phyloP scores from a whole-genome alignment of 2,888 invertebrate genomes.

The Plutella xylostella region DNA sequence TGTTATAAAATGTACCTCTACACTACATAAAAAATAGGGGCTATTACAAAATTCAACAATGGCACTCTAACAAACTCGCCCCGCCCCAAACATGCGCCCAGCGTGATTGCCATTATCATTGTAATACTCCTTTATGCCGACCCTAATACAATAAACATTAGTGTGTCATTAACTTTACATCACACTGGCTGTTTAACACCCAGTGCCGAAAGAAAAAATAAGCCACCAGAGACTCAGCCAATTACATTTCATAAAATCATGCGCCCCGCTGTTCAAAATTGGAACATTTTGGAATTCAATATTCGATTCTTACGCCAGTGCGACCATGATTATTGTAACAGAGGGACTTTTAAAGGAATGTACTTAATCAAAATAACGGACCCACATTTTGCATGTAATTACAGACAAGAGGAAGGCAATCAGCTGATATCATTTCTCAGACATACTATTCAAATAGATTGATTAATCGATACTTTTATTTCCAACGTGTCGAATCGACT shows the following conservation, averaged over 20 bases:
- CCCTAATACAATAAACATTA: constrained; percentile 67
- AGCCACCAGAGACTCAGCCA: neutral
- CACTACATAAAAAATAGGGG: constrained; percentile 29
- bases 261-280: neutral
- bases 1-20: constrained; percentile 1
- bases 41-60: constrained; percentile 62
- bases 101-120: constrained; percentile 59
- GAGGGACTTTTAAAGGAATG: neutral
- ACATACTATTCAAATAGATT: constrained; percentile 54
- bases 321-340: neutral
- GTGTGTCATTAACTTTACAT: constrained; percentile 58
- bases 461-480: constrained; percentile 63
- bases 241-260: constrained; percentile 22
- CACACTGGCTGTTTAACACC: constrained; percentile 55
- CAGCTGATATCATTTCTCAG: constrained; percentile 30
- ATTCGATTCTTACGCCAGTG: neutral
- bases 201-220: constrained; percentile 11
- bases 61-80: constrained; percentile 46
- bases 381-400: constrained; percentile 3
- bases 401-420: neutral
- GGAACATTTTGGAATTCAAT: neutral
- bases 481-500: constrained; percentile 52
- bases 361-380: constrained; percentile 1
- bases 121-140: constrained; percentile 57
- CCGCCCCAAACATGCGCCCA: constrained; percentile 65